Evolutionary conservation across 2,797 vertebrate species (phyloP).

Genomic region (Helarctos malayanus): DNA sequence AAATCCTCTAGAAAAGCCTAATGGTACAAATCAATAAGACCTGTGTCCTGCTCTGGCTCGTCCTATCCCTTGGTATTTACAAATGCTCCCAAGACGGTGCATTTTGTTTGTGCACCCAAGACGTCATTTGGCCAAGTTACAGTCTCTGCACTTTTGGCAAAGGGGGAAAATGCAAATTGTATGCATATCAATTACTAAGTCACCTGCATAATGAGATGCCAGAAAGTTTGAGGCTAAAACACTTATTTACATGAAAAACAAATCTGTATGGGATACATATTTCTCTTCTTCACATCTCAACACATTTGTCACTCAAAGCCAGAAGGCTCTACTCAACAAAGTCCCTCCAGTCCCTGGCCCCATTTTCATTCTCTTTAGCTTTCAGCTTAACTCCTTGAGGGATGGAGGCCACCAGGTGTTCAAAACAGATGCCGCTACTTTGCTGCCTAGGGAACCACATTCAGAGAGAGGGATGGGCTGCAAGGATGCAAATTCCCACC

Average conservation of each 20-base stretch:
- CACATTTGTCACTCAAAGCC: slow-evolving; percentile 72
- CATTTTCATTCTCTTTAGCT: slow-evolving; percentile 53
- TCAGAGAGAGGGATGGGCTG: background rate
- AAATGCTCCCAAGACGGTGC: background rate
- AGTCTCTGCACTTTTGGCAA: slow-evolving; percentile 59
- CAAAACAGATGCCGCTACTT: background rate
- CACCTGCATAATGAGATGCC: slow-evolving; percentile 62
- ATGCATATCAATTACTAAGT: background rate
- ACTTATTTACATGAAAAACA: slow-evolving; percentile 70
- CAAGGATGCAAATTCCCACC: background rate
- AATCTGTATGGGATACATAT: background rate
- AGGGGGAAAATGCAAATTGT: slow-evolving; percentile 13
- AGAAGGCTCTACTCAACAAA: slow-evolving; percentile 49
- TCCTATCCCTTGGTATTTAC: background rate
- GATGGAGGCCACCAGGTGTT: slow-evolving; percentile 53
- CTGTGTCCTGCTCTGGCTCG: background rate
- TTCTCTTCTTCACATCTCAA: slow-evolving; percentile 70
- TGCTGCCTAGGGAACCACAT: slow-evolving; percentile 1
- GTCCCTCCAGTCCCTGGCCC: slow-evolving; percentile 1
- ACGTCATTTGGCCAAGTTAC: background rate
- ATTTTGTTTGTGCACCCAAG: background rate
- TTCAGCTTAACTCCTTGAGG: slow-evolving; percentile 50
- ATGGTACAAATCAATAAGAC: background rate
- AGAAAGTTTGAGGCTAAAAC: slow-evolving; percentile 57
- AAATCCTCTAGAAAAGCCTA: background rate